Conservation (phyloP, 2,113 vertebrate genomes). For the Festucalex cinctus region DNA sequence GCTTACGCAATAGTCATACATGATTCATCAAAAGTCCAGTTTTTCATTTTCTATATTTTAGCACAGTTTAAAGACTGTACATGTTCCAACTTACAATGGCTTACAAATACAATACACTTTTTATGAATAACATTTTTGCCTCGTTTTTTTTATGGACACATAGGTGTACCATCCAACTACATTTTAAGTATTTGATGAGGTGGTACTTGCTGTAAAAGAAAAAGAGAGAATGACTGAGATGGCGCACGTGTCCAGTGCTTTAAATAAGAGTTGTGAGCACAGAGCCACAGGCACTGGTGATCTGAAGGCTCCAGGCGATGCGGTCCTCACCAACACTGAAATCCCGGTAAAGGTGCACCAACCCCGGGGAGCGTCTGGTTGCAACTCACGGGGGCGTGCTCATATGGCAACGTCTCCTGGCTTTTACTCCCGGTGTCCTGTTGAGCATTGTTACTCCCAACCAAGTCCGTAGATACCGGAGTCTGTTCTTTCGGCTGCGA, state of each 20-base stretch:
- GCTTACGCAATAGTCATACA: no score
- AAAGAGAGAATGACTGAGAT: no score
- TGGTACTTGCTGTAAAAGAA: no score
- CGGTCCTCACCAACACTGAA: conserved; percentile 1
- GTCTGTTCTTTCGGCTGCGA: not conserved
- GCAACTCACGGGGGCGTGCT: not conserved
- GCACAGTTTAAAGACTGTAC: no score
- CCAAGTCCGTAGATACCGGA: not conserved
- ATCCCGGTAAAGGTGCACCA: not conserved
- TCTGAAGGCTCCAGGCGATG: not conserved
- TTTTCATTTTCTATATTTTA: no score
- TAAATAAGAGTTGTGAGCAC: not conserved
- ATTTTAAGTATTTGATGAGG: no score
- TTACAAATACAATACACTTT: no score
- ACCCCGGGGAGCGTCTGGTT: conserved; percentile 3
- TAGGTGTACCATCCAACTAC: no score
- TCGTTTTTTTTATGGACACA: no score
- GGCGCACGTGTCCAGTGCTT: not conserved
- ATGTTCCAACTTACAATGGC: no score
- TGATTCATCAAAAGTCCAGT: no score
- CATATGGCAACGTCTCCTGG: not conserved
- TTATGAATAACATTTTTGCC: no score
- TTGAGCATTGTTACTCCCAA: not conserved
- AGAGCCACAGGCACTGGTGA: not conserved
- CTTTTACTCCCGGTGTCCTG: not conserved